Evolutionary conservation across 1,140 invertebrate genomes (phyloP), one percentile per base, ranked within the genome.

Genomic region (Penaeus vannamei): DNA sequence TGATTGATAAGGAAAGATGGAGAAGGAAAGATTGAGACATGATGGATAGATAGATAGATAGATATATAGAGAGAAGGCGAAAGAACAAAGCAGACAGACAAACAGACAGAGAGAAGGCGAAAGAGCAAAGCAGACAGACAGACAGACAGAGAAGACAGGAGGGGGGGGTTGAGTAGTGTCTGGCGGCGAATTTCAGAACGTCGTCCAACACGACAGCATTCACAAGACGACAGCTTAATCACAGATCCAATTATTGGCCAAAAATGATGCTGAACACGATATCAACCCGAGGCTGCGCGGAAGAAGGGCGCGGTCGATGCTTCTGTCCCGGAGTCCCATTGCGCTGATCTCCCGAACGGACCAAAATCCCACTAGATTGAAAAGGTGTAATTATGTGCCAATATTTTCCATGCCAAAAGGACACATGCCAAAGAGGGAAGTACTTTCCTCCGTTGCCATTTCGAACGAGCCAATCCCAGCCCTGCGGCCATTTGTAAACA

Each of bases 401-500:
- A 42, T 53, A 8, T 61, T 53, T 76, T 60, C 7, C 42, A 62
- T 23, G 53, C n/a, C 22, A 84, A 53, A 88, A 77, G 19, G 80
- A n/a, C 81, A 36, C 69, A 60, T 2, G 59, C 26, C 69, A 19
- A 84, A 77, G 46, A 36, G 53, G 4, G 26, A 20, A 61, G 20
- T 2, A 19, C 14, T 29, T 3, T 29, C n/a, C 61, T 59, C 23
- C 61, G 60, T 53, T n/a, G 64, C 60, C 22, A 22, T 77, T 14
- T 22, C 59, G 64, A 60, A 20, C 29, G 32, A 53, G 66, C 53
- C 42, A 53, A 36, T 53, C 26, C 14, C 62, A 89, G 83, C 82
- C 87, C 64, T 84, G 87, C 83, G 87, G 87, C 87, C 87, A 89
- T 84, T 89, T 89, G 87, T 89, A 89, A 89, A 89, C 87, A 89